Evolutionary conservation across 2,888 invertebrate species (phyloP).

Genomic region (Colostygia pectinataria): DNA sequence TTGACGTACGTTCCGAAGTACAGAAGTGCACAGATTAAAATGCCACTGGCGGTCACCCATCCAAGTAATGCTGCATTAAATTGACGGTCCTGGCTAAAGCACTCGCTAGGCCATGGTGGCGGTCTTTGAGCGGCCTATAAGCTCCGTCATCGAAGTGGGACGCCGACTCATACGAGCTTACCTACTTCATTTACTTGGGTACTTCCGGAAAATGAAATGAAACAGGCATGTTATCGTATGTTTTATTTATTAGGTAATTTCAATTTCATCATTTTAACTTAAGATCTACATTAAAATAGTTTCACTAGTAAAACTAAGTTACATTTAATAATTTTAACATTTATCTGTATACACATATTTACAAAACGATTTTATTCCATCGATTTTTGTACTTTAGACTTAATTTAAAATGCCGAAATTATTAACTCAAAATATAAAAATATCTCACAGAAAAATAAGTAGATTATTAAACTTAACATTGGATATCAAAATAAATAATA

Average conservation of each 20-base stretch:
- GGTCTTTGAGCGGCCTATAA: no score
- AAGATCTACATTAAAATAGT: constrained; percentile 50
- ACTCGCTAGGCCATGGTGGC: no score
- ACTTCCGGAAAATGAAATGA: no score
- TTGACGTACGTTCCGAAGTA: no score
- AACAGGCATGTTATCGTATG: constrained; percentile 34
- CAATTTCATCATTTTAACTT: constrained; percentile 56
- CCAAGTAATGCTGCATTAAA: no score
- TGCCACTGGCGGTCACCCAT: no score
- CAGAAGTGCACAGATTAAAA: no score
- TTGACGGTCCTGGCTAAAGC: no score
- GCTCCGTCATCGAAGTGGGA: no score
- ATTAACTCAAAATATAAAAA: constrained; percentile 38
- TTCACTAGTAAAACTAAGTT: constrained; percentile 43
- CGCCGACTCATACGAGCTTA: no score
- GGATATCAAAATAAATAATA: constrained; percentile 41
- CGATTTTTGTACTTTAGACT: constrained; percentile 46
- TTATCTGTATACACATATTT: constrained; percentile 77
- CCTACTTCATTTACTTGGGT: no score
- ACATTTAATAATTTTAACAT: constrained; percentile 58
- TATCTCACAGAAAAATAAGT: constrained; percentile 36
- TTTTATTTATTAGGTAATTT: constrained; percentile 58
- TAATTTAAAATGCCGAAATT: constrained; percentile 34
- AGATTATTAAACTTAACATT: constrained; percentile 28
- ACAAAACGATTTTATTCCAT: constrained; percentile 67